Percentiles rank a stretch among this genome's conserved stretches.
Evolutionary conservation across 2,113 vertebrate genomes (phyloP).

Genomic region (Paradisaea rubra): DNA sequence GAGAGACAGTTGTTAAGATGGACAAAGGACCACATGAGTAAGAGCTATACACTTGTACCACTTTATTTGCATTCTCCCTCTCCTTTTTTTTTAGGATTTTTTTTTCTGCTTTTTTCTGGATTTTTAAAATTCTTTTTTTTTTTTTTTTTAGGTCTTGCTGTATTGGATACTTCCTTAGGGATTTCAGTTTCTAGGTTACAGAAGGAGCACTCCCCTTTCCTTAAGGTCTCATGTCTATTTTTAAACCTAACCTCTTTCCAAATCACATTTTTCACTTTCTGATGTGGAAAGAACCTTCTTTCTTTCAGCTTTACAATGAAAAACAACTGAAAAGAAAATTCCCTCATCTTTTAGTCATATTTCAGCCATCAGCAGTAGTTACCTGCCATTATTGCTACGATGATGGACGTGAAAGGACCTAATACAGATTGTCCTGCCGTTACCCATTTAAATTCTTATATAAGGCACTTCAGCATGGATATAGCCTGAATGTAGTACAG

Average conservation of each 20-base stretch:
- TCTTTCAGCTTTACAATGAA: not conserved
- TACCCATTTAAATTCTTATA: not conserved
- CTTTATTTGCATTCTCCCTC: not conserved
- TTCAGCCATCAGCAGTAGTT: not conserved
- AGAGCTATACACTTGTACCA: not conserved
- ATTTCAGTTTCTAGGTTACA: constrained; percentile 64
- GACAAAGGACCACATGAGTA: not conserved
- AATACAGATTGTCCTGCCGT: not conserved
- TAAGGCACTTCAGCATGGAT: not conserved
- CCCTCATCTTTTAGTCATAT: not conserved
- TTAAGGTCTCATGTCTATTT: constrained; percentile 53
- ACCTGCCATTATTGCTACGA: not conserved
- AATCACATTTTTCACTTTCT: constrained; percentile 29
- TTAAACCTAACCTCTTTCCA: constrained; percentile 50
- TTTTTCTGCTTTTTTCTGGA: not conserved
- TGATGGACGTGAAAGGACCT: not conserved
- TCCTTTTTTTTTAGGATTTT: not conserved
- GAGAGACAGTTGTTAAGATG: not conserved
- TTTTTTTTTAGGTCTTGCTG: not conserved
- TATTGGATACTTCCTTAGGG: constrained; percentile 8
- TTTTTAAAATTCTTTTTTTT: not conserved
- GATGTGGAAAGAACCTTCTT: not conserved
- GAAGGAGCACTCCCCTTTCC: constrained; percentile 6
- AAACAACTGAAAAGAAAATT: not conserved
- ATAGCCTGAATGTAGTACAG: not conserved